These are phyloP conservation scores for Salvelinus fontinalis DNA, from an alignment of 2,113 vertebrate genomes.

Conservation along the genomic window DNA sequence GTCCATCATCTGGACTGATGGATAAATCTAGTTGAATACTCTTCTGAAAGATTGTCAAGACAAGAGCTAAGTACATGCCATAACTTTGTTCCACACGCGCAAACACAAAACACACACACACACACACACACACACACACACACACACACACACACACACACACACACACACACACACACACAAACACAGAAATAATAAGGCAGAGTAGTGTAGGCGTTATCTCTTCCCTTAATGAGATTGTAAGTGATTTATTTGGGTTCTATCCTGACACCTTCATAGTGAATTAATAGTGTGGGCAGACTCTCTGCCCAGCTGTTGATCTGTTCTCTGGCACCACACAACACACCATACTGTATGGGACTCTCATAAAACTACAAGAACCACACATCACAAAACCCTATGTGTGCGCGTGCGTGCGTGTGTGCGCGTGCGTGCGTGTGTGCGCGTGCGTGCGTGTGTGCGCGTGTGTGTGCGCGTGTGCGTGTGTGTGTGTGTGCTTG, in stretches of 20 bases:
- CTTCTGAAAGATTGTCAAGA: no score
- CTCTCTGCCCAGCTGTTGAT: conserved; percentile 47
- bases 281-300: conserved; percentile 66
- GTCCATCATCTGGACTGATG: not conserved
- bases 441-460: no score
- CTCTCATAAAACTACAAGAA: no score
- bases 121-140: not conserved
- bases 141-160: conserved; percentile 7
- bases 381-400: no score
- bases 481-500: accelerated
- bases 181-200: no score
- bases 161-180: no score
- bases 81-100: not conserved
- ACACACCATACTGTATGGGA: no score
- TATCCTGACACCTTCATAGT: conserved; percentile 11
- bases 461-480: no score
- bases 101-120: not conserved
- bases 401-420: no score
- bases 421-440: accelerated
- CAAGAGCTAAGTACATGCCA: no score
- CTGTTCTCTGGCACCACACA: not conserved
- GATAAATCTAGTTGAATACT: no score
- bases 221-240: conserved; percentile 58
- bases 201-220: conserved; percentile 27
- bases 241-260: conserved; percentile 20